Percentiles rank a stretch among this genome's conserved stretches.
phyloP scores from a whole-genome alignment of 2,797 vertebrate species.

The Linurgus olivaceus region DNA sequence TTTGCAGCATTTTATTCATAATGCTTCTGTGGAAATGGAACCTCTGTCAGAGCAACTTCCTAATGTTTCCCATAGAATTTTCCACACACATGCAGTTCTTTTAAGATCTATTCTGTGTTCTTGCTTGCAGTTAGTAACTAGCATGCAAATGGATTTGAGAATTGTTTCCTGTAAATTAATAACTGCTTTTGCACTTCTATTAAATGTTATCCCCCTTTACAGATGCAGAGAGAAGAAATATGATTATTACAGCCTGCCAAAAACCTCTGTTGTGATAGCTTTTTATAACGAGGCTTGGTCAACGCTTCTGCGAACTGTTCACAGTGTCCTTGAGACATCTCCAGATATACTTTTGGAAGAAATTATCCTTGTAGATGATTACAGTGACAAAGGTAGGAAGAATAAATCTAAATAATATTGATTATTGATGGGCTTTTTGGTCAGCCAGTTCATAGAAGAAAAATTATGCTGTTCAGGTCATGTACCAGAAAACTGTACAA shows the following conservation, averaged over 20 bases:
- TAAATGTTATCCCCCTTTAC: conserved; percentile 7
- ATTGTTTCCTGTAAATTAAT: neutral
- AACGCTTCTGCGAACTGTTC: conserved; percentile 85
- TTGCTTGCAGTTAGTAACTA: neutral
- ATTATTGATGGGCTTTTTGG: neutral
- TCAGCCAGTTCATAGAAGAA: neutral
- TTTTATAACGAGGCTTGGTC: conserved; percentile 93
- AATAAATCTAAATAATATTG: neutral
- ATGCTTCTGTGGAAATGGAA: neutral
- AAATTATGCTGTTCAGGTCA: neutral
- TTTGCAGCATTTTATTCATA: neutral
- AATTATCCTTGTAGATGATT: conserved; percentile 95
- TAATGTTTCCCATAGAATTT: neutral
- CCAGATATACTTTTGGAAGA: conserved; percentile 91
- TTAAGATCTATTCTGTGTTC: neutral
- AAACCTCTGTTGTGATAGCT: conserved; percentile 85
- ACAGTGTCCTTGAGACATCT: conserved; percentile 94
- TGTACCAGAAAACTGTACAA: neutral
- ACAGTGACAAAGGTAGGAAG: conserved; percentile 90
- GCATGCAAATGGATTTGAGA: neutral
- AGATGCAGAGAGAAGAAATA: conserved; percentile 88
- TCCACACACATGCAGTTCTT: neutral
- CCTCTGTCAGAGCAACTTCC: neutral
- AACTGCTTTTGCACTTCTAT: neutral
- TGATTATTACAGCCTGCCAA: conserved; percentile 79